Evolutionary conservation across 2,888 invertebrate species (phyloP), one percentile per base, ranked within the genome.

Genomic region (Boloria euphrosyne): DNA sequence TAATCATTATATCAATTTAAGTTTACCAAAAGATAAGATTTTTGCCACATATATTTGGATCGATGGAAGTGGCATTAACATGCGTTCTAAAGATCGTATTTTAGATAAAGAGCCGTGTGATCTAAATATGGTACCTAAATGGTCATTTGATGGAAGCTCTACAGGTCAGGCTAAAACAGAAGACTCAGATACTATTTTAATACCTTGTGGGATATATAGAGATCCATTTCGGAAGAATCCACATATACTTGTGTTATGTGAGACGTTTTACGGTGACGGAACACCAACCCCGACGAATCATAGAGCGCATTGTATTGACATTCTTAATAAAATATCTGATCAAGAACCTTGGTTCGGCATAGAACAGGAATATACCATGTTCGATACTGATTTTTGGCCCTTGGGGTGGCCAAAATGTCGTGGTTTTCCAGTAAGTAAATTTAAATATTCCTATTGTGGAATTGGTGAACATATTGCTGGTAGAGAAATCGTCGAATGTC

Each of bases 71-170:
- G 96, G 95, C 18, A 95, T 95, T 74, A 90, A 94, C 73, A 80
- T 96, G 70, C 92, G 96, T 47, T 92, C 93, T 51, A 96, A 96
- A 85, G 95, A 95, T 69, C 93, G 95, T 52, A 93, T 96, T 2
- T 80, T 96, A 54, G 90, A 94, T 73, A 92, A 93, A 76, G 83
- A 92, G 22, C 96, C 96, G 18, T 92, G 87, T 71, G 77, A 86
- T 43, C 86, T 94, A 52, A 70, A 75, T 50, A 74, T 73, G 72
- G 76, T 95, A 18, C 98, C 98, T 0, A 92, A 95, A 65, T 98
- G 98, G 98, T 96, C 97, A 73, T 98, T 96, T 80, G 98, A 98
- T 86, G 98, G 98, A 67, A 97, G 97, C 82, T 98, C 98, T n/a
- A 97, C 97, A 5, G 96, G 96, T 70, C 98, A 98, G 89, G 96